Evolutionary conservation across 2,113 vertebrate genomes (phyloP).

Genomic region (Daubentonia madagascariensis): DNA sequence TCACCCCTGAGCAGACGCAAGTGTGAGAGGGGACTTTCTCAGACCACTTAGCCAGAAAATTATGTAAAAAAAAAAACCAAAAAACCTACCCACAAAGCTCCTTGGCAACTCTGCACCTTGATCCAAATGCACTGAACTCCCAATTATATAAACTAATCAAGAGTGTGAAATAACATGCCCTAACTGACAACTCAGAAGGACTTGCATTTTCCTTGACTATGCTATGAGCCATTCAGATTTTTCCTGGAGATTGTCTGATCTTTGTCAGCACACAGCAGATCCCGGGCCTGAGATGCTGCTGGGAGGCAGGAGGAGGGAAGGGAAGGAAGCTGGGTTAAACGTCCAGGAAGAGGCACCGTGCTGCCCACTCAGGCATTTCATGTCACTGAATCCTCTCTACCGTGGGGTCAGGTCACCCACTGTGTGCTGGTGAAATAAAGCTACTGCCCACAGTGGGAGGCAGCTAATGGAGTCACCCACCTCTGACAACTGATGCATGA

Average conservation of each 20-base stretch:
- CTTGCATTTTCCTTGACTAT: fast-evolving
- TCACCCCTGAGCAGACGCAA: neutral
- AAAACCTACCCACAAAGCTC: neutral
- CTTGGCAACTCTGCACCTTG: neutral
- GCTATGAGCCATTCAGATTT: neutral
- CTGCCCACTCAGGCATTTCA: no score
- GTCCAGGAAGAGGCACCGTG: neutral
- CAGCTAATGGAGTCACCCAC: neutral
- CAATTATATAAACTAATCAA: no score
- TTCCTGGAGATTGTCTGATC: neutral
- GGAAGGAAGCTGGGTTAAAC: no score
- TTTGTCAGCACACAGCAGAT: no score
- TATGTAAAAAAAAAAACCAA: no score
- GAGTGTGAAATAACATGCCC: no score
- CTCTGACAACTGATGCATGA: neutral
- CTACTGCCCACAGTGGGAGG: fast-evolving
- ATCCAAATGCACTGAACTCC: neutral
- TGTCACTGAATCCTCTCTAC: neutral
- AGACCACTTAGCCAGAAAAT: neutral
- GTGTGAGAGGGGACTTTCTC: neutral
- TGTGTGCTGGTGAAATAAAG: neutral
- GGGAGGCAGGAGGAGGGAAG: neutral
- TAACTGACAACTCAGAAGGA: neutral
- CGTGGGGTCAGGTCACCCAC: no score
- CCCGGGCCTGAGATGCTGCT: fast-evolving